These are phyloP conservation scores for Hippasteria phrygiana DNA, from an alignment of 53 echinoderm and acorn worm species.

Conservation along the genomic window DNA sequence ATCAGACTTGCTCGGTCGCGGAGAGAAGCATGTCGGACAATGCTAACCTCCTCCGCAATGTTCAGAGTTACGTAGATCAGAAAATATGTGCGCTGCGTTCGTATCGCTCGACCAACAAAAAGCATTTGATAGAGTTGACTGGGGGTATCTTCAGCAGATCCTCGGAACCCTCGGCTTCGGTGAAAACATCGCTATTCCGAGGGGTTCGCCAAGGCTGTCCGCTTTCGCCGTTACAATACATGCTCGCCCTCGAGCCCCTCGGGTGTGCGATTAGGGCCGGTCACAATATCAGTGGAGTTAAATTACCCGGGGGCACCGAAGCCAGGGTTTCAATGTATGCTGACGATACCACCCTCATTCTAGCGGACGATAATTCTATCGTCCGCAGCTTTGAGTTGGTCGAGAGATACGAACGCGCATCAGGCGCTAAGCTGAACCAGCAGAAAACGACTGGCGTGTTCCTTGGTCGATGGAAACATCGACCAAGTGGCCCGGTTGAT, in stretches of 20 bases:
- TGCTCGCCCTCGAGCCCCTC: constrained; percentile 32
- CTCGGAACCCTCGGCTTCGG: too few species aligned
- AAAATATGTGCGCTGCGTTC: constrained; percentile 25
- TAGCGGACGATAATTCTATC: constrained; percentile 35
- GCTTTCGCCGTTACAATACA: constrained; percentile 52
- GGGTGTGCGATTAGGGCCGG: constrained; percentile 30
- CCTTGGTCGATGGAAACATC: background rate
- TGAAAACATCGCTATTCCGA: constrained; percentile 26
- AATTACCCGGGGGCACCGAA: constrained; percentile 34
- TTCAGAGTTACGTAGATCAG: constrained; percentile 41
- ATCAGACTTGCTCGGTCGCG: constrained; percentile 60
- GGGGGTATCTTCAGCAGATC: constrained; percentile 51
- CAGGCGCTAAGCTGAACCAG: constrained; percentile 37
- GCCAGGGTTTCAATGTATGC: constrained; percentile 43
- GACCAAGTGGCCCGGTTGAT: background rate
- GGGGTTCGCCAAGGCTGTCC: constrained; percentile 77
- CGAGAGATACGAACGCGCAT: constrained; percentile 38
- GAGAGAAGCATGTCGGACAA: constrained; percentile 30
- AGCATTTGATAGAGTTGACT: constrained; percentile 74
- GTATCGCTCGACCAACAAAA: constrained; percentile 65
- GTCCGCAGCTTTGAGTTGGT: constrained; percentile 2
- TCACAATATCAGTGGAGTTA: constrained; percentile 29
- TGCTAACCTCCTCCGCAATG: constrained; percentile 25
- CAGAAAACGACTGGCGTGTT: constrained; percentile 31
- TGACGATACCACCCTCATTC: constrained; percentile 65